phyloP scores from a whole-genome alignment of 2,888 invertebrate genomes.

The Drosophila nigricruria region DNA sequence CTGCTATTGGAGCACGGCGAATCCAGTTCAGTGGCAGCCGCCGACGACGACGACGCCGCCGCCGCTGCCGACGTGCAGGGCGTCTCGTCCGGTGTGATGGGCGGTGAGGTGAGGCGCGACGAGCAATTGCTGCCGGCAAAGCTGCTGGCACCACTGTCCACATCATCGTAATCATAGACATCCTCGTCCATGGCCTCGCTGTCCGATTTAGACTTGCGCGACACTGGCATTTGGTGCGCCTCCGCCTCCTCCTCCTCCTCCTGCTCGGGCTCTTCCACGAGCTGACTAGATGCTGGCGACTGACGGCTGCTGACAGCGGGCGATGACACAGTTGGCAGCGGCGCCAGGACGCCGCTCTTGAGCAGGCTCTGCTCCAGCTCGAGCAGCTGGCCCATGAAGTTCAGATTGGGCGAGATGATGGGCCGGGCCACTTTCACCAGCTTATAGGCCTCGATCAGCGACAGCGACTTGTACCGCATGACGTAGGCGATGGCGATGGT shows the following conservation, averaged over 20 bases:
- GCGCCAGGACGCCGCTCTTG: constrained; percentile 83
- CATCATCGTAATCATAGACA: constrained; percentile 72
- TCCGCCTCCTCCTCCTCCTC: constrained; percentile 59
- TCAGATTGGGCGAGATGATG: constrained; percentile 97
- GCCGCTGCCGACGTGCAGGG: constrained; percentile 68
- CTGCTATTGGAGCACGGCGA: constrained; percentile 70
- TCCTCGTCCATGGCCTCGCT: constrained; percentile 78
- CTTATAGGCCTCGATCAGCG: constrained; percentile 94
- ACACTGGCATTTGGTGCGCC: constrained; percentile 7
- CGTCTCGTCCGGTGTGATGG: constrained; percentile 79
- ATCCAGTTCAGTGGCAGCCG: constrained; percentile 55
- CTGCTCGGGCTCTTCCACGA: constrained; percentile 65
- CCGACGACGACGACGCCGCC: constrained; percentile 38
- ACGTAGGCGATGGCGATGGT: constrained; percentile 98
- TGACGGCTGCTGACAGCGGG: constrained; percentile 17
- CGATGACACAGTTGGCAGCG: constrained; percentile 58
- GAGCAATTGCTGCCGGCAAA: constrained; percentile 78
- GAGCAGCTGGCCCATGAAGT: constrained; percentile 96
- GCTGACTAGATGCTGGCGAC: constrained; percentile 63
- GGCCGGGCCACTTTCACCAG: constrained; percentile 93
- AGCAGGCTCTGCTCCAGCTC: constrained; percentile 92
- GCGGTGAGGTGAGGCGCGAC: constrained; percentile 82
- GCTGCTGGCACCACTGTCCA: constrained; percentile 73
- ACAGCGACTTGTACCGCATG: constrained; percentile 94
- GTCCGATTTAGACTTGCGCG: constrained; percentile 70